These are phyloP conservation scores for Aegotheles bennettii DNA, from an alignment of 2,113 vertebrate species.

Conservation along the genomic window DNA sequence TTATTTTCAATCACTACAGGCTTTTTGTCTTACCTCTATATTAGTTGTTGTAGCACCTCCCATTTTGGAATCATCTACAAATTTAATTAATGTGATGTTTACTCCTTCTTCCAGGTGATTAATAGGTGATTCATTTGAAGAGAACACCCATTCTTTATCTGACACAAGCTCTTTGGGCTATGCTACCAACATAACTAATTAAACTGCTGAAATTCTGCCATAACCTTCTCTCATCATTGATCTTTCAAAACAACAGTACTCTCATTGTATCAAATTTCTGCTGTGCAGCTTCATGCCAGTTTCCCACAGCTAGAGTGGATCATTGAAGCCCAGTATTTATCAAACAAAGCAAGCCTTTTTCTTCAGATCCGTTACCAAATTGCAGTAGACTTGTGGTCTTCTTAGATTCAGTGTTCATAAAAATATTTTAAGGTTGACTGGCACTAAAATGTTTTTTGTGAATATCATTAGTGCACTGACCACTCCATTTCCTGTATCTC, in stretches of 20 bases:
- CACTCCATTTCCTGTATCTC: neutral
- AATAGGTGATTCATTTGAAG: neutral
- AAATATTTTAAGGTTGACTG: neutral
- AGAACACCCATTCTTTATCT: neutral
- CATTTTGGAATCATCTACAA: neutral
- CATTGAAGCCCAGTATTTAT: neutral
- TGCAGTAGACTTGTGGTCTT: neutral
- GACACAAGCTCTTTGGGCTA: neutral
- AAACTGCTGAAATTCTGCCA: constrained; percentile 2
- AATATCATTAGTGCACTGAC: neutral
- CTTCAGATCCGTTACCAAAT: neutral
- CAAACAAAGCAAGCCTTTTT: neutral
- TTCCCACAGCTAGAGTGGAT: neutral
- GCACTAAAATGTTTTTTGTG: neutral
- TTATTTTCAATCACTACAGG: neutral
- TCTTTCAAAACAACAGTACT: neutral
- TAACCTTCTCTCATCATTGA: neutral
- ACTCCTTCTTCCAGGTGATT: neutral
- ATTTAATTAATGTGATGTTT: neutral
- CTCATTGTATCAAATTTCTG: neutral
- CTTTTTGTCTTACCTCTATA: neutral
- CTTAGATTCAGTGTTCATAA: neutral
- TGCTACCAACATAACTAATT: neutral
- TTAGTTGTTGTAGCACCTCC: neutral
- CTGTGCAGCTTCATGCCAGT: neutral